Evolutionary conservation across 1,140 invertebrate species (phyloP).

Genomic region (Paraescarpia echinospica): DNA sequence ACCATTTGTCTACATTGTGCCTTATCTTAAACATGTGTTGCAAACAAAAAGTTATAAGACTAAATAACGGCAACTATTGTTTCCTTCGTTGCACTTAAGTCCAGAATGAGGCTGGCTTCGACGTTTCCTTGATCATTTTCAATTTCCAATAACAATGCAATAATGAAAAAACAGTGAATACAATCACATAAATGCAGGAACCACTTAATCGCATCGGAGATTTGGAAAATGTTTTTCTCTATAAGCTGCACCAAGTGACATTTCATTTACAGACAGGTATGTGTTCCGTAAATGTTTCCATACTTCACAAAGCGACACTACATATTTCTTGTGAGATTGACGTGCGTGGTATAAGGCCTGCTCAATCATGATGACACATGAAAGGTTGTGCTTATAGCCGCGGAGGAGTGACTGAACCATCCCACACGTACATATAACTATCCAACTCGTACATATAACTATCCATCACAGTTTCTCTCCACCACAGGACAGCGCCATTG

Average conservation of each 20-base stretch:
- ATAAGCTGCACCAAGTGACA: not conserved
- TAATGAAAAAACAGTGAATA: not conserved
- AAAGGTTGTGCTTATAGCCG: not conserved
- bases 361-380: not conserved
- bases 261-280: not conserved
- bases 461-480: not conserved
- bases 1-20: not conserved
- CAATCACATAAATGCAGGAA: no score
- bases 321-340: not conserved
- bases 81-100: no score
- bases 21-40: not conserved
- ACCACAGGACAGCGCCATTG: not conserved
- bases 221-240: not conserved
- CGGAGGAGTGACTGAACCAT: not conserved
- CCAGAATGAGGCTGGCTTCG: no score
- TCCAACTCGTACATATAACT: not conserved
- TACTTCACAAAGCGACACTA: not conserved
- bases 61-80: not conserved
- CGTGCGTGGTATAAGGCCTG: not conserved
- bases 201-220: not conserved
- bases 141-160: not conserved
- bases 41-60: not conserved
- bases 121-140: no score
- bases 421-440: no score
- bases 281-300: not conserved